phyloP scores from a whole-genome alignment of 2,888 invertebrate genomes.

The Drosophila mercatorum region DNA sequence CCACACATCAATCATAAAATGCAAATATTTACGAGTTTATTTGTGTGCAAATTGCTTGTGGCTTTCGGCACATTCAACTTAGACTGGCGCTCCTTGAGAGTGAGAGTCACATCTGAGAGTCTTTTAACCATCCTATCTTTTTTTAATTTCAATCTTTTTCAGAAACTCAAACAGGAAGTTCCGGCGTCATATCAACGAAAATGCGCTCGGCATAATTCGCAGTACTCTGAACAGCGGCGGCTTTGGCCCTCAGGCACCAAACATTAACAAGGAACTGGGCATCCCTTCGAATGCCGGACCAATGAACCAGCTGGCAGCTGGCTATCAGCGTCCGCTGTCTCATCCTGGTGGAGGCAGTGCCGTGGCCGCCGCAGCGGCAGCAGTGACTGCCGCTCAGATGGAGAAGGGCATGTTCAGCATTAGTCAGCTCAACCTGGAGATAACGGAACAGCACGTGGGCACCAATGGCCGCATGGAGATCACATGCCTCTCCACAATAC shows the following conservation, averaged over 20 bases:
- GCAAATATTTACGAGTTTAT: slow-evolving; percentile 79
- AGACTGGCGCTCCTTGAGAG: slow-evolving; percentile 1
- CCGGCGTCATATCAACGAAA: slow-evolving; percentile 82
- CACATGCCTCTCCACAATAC: slow-evolving; percentile 92
- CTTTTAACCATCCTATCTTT: slow-evolving; percentile 2
- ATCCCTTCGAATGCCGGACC: slow-evolving; percentile 82
- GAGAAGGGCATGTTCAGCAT: slow-evolving; percentile 85
- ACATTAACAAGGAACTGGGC: slow-evolving; percentile 79
- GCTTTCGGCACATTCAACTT: slow-evolving; percentile 44
- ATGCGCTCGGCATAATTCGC: slow-evolving; percentile 81
- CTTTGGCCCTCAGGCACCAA: slow-evolving; percentile 81
- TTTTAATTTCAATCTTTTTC: slow-evolving; percentile 38
- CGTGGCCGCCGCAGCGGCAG: slow-evolving; percentile 82
- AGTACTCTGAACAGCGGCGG: slow-evolving; percentile 81
- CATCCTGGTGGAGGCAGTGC: slow-evolving; percentile 82
- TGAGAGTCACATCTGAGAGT: not conserved
- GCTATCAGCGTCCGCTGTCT: slow-evolving; percentile 77
- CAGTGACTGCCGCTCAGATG: slow-evolving; percentile 80
- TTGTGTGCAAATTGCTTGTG: slow-evolving; percentile 64
- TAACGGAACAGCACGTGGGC: slow-evolving; percentile 89
- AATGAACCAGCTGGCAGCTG: slow-evolving; percentile 82
- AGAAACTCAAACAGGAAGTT: slow-evolving; percentile 84
- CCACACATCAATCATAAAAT: slow-evolving; percentile 79
- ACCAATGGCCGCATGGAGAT: slow-evolving; percentile 89
- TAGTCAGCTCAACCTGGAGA: slow-evolving; percentile 90